Percentiles rank a stretch among this genome's conserved stretches.
These are phyloP conservation scores for Crocuta crocuta DNA, from an alignment of 2,113 vertebrate genomes.

Conservation along the genomic window DNA sequence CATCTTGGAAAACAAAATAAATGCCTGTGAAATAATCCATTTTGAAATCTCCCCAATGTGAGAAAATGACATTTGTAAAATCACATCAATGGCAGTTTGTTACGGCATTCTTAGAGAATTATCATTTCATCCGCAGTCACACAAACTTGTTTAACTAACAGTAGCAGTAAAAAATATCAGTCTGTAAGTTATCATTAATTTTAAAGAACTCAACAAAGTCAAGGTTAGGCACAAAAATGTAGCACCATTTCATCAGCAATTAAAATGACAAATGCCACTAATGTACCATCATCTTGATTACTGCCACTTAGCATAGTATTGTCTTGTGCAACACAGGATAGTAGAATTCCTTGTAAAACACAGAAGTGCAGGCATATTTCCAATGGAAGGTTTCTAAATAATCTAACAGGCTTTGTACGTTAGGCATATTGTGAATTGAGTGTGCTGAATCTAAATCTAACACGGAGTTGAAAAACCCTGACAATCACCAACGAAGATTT, in stretches of 20 bases:
- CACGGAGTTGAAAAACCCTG: conserved; percentile 80
- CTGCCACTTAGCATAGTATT: not conserved
- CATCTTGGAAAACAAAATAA: conserved; percentile 49
- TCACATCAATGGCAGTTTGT: conserved; percentile 61
- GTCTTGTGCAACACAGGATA: not conserved
- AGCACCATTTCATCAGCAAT: conserved; percentile 38
- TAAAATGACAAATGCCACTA: conserved; percentile 25
- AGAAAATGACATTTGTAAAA: conserved; percentile 76
- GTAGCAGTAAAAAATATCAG: conserved; percentile 43
- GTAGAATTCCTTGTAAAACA: not conserved
- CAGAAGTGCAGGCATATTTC: conserved; percentile 25
- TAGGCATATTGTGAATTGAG: conserved; percentile 73
- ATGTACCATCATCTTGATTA: conserved; percentile 46
- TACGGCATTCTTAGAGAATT: conserved; percentile 65
- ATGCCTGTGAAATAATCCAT: not conserved
- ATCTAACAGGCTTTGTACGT: conserved; percentile 53
- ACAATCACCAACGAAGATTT: conserved; percentile 83
- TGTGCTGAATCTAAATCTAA: conserved; percentile 79
- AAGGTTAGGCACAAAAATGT: conserved; percentile 49
- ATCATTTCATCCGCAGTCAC: conserved; percentile 25
- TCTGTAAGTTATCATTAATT: conserved; percentile 22
- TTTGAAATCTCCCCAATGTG: conserved; percentile 43
- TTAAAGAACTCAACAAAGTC: conserved; percentile 67
- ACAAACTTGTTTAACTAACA: conserved; percentile 51
- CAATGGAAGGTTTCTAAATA: conserved; percentile 60